Percentiles rank a stretch among this genome's conserved stretches.
Evolutionary conservation across 2,113 vertebrate species (phyloP).

Genomic region (Mesitornis unicolor): DNA sequence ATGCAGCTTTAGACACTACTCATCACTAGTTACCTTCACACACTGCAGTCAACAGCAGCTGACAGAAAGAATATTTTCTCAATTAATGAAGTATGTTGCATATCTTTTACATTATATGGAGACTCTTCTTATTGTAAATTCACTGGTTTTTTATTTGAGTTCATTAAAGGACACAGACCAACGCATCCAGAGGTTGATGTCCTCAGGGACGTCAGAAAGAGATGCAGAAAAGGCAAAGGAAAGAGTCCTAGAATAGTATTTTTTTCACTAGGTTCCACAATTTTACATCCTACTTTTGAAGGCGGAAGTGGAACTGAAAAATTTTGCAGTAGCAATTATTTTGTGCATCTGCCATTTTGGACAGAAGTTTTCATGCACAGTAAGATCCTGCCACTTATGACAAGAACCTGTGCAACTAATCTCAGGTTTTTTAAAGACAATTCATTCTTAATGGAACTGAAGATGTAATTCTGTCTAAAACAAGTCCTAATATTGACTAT

Average conservation of each 20-base stretch:
- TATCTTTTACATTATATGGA: background rate
- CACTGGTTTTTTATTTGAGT: background rate
- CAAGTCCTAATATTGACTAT: background rate
- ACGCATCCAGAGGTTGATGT: background rate
- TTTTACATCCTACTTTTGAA: constrained; percentile 6
- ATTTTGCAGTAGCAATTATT: background rate
- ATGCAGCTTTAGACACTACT: background rate
- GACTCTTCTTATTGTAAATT: background rate
- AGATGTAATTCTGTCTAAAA: background rate
- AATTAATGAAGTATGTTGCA: background rate
- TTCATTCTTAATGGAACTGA: background rate
- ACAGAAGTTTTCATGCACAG: background rate
- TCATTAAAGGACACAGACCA: background rate
- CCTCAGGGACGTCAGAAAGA: no score
- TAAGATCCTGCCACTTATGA: background rate
- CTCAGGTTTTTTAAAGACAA: background rate
- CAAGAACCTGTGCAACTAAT: background rate
- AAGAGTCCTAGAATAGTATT: background rate
- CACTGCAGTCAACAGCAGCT: background rate
- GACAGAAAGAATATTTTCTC: background rate
- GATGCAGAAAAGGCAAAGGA: background rate
- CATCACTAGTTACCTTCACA: background rate
- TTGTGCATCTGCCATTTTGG: background rate
- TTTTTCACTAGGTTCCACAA: background rate
- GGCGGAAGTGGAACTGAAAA: background rate